Base-by-base conservation (phyloP, 2,888 invertebrate genomes). In the Taenaris catops region DNA sequence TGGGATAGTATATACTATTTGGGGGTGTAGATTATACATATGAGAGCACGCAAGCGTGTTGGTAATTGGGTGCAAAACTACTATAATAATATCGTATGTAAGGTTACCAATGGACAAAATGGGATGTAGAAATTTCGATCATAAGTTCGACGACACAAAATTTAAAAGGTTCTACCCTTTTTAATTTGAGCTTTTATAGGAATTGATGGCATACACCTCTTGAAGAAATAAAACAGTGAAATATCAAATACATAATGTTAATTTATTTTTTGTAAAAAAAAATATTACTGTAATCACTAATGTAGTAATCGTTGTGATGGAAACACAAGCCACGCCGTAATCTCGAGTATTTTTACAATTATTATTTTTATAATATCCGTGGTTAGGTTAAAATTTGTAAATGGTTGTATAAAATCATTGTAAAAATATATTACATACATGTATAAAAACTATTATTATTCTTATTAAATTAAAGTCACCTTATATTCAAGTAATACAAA, bases 271-370 rank as follows among this genome's bases (percentile, higher is more conserved):
- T 74, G 73, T 68, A 72, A 76, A 71, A 78, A 68, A 72, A 65
- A 23, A 16, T 62, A 70, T 73, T 68, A 70, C 64, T 69, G 65
- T 71, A 70, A 69, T 72, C 63, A 68, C 73, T 78, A 78, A 64
- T 55, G 74, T 74, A 78, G 81, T 80, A 75, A 73, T 65, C 68
- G 73, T 76, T 81, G 81, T 81, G 84, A 83, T 83, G 79, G 71
- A 70, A n/a, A 62, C 63, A 62, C 56, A 57, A 46, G 70, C 68
- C 69, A 75, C 70, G 62, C 12, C 41, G 41, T 42, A 44, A 51
- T 51, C 57, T 19, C 37, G 45, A 40, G 43, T 45, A 45, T 45
- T 45, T 19, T 37, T 32, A 34, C 29, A 14, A 24, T 18, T 25
- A 6, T 33, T 26, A 38, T 28, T 18, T n/a, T 17, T 10, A 11